Percentiles rank a stretch among this genome's conserved stretches.
phyloP scores from a whole-genome alignment of 2,888 invertebrate genomes.

The Tenthredo mesomela region DNA sequence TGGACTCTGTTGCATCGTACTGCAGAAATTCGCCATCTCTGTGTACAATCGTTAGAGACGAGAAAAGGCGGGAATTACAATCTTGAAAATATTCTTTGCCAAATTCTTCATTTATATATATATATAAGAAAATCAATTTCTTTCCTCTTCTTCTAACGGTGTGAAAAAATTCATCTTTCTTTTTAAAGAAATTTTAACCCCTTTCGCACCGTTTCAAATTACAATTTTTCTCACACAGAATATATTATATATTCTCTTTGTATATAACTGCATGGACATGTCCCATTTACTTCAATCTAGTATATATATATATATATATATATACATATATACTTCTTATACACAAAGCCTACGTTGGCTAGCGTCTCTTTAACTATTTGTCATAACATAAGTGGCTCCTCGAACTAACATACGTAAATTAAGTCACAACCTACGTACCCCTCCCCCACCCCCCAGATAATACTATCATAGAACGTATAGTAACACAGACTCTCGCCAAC shows the following conservation, averaged over 20 bases:
- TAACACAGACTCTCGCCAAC: background rate
- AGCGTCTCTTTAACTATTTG: background rate
- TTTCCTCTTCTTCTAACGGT: background rate
- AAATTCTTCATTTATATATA: background rate
- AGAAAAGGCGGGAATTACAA: background rate
- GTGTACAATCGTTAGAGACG: background rate
- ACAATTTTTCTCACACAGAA: background rate
- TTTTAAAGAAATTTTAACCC: no score
- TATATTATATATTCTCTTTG: background rate
- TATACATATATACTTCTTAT: background rate
- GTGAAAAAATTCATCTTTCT: no score
- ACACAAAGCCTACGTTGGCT: background rate
- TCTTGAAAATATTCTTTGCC: background rate
- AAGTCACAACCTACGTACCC: background rate
- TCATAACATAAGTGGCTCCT: background rate
- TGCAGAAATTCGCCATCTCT: no score
- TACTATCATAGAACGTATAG: background rate
- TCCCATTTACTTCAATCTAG: constrained; percentile 6
- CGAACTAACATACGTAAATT: background rate
- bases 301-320: background rate
- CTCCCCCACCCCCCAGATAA: no score
- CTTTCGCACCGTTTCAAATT: background rate
- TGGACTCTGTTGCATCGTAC: constrained; percentile 13
- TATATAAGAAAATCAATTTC: background rate
- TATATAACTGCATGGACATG: constrained; percentile 5